Evolutionary conservation across 2,113 vertebrate species (phyloP).

Genomic region (Ptilonorhynchus violaceus): DNA sequence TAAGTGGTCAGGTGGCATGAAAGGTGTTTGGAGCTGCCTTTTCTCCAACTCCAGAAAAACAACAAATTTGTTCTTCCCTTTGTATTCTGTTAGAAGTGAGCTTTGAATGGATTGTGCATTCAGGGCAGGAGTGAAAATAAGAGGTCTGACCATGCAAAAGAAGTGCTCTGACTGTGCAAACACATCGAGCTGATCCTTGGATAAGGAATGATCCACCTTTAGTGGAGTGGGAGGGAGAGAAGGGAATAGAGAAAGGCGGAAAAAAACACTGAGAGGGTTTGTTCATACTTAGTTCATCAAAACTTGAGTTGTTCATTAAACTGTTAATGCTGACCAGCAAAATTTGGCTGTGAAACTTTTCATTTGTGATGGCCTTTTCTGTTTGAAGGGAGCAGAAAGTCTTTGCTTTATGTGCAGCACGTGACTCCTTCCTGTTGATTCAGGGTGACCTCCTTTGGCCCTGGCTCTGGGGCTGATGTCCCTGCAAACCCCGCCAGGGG

Average conservation of each 20-base stretch:
- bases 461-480: not conserved
- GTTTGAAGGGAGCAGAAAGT: not conserved
- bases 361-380: not conserved
- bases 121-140: not conserved
- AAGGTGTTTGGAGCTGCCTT: not conserved
- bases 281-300: not conserved
- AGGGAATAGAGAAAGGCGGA: not conserved
- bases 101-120: not conserved
- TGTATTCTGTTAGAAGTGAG: not conserved
- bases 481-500: not conserved
- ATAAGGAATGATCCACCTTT: not conserved
- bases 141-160: not conserved
- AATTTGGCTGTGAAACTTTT: not conserved
- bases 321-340: not conserved
- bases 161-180: not conserved
- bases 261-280: not conserved
- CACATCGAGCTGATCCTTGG: not conserved
- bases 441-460: slow-evolving; percentile 16
- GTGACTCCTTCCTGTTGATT: not conserved
- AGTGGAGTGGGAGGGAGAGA: not conserved
- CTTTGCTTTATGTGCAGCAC: not conserved
- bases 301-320: not conserved
- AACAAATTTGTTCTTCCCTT: not conserved
- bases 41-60: not conserved
- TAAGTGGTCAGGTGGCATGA: not conserved